Conservation (phyloP, 2,888 invertebrate species). For the Peribatodes rhomboidaria region DNA sequence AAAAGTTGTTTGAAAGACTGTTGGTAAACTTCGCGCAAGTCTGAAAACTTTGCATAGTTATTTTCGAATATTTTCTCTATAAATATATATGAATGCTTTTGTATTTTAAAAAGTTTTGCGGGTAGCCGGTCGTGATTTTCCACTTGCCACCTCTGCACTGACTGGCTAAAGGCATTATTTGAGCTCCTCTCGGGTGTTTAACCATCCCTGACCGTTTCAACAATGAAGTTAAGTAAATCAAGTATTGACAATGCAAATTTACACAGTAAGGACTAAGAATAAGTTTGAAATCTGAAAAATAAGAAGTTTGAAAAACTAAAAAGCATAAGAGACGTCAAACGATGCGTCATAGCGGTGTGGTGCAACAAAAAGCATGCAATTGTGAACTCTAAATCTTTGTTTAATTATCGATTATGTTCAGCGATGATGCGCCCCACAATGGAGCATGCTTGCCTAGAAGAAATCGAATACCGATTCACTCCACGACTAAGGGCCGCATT, state of each 20-base stretch:
- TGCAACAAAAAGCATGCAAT: background rate
- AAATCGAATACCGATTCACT: no score
- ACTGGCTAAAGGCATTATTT: constrained; percentile 13
- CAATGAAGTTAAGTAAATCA: constrained; percentile 22
- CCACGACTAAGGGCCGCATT: no score
- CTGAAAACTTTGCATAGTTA: background rate
- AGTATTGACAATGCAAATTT: constrained; percentile 10
- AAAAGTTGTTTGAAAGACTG: background rate
- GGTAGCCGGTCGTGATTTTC: constrained; percentile 1
- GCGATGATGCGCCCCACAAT: no score
- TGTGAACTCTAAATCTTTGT: no score
- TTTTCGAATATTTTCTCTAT: background rate
- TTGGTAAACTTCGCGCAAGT: background rate
- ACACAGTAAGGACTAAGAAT: constrained; percentile 3
- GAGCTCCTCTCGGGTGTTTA: constrained; percentile 11
- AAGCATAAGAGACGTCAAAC: no score
- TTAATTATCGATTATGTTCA: no score
- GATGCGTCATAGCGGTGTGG: background rate
- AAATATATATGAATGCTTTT: no score
- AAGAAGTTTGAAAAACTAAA: background rate
- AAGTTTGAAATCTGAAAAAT: background rate
- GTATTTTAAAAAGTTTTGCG: background rate
- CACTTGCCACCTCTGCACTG: constrained; percentile 16
- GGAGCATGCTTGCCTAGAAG: no score
- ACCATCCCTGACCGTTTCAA: constrained; percentile 25